Base-by-base conservation (phyloP, 2,113 vertebrate species). In the Orientallactaga bullata region DNA sequence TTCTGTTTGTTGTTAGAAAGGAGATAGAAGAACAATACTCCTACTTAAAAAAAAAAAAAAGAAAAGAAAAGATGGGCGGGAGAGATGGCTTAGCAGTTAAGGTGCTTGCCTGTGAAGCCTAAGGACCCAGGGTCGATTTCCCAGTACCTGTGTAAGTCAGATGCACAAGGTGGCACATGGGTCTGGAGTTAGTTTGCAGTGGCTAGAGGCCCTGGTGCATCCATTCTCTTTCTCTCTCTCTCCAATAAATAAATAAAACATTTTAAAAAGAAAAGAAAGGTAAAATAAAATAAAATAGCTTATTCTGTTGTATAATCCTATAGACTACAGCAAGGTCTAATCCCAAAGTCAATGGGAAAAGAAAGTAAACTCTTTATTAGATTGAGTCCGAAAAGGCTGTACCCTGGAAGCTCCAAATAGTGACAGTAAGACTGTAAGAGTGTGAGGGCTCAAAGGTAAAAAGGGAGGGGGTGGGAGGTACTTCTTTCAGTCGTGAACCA, bases 401-500 rank as follows among this genome's bases (percentile, higher is more conserved):
- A 28, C 2, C 5, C 65, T 78, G 42, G 7, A 90, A 65, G 66
- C 68, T 65, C 71, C 72, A 76, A 72, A 74, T 85, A 78, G 76
- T 24, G 5, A 69, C 24, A 60, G 83, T 28, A 55, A 92, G 77
- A 73, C 88, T 47, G 5, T 4, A 90, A 55, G 78, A 51, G 65
- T 79, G 71, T 69, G 42, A 63, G 18, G 47, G 32, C 35, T 90
- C 79, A 55, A 92, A 90, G 85, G 66, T 51, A 58, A 84, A 89
- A 89, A 84, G 72, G 72, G 87, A 73, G 60, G 84, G 63, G 93
- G 60, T 61, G n/a, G 7, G 37, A 51, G 79, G 55, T 5, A 55
- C 23, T 93, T 91, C 89, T 83, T 95, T 95, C 94, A 95, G 95
- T 97, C 94, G 73, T 79, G 94, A 97, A 96, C 92, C 85, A 96